Percentiles rank a stretch among this genome's conserved stretches.
Conservation (phyloP, 2,113 vertebrate species). For the Cynoglossus semilaevis region DNA sequence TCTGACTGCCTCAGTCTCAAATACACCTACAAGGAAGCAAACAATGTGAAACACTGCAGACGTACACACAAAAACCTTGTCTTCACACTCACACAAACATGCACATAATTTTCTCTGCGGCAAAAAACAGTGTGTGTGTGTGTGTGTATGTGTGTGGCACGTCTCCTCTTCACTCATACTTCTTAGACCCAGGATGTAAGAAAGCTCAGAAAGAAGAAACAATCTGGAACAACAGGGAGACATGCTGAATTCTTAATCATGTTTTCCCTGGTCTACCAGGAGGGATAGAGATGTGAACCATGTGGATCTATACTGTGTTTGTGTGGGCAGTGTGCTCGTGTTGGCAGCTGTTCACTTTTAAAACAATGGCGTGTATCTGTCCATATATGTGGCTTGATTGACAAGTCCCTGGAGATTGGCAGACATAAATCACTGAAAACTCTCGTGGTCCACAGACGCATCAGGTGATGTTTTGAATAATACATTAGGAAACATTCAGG, state of each 20-base stretch:
- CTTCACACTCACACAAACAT: background rate
- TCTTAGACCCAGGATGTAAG: conserved; percentile 19
- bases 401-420: conserved; percentile 28
- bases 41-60: conserved; percentile 34
- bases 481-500: conserved; percentile 16
- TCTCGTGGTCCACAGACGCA: conserved; percentile 13
- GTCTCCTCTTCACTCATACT: conserved; percentile 15
- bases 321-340: conserved; percentile 6
- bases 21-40: conserved; percentile 35
- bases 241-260: conserved; percentile 71
- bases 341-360: conserved; percentile 6
- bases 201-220: conserved; percentile 56
- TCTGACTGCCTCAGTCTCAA: conserved; percentile 41
- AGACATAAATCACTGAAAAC: conserved; percentile 31
- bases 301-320: background rate
- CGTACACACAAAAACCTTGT: conserved; percentile 9
- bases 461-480: conserved; percentile 1
- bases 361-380: conserved; percentile 5
- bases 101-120: conserved; percentile 3
- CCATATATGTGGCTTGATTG: conserved; percentile 20
- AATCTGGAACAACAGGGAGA: conserved; percentile 41
- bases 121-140: conserved; percentile 8
- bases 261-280: conserved; percentile 67
- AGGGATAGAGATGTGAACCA: conserved; percentile 16
- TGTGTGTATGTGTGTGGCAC: background rate